A percentile compares a stretch with the other conserved stretches of the same genome.
phyloP scores from a whole-genome alignment of 1,140 invertebrate species.

The Lepidurus couesii region DNA sequence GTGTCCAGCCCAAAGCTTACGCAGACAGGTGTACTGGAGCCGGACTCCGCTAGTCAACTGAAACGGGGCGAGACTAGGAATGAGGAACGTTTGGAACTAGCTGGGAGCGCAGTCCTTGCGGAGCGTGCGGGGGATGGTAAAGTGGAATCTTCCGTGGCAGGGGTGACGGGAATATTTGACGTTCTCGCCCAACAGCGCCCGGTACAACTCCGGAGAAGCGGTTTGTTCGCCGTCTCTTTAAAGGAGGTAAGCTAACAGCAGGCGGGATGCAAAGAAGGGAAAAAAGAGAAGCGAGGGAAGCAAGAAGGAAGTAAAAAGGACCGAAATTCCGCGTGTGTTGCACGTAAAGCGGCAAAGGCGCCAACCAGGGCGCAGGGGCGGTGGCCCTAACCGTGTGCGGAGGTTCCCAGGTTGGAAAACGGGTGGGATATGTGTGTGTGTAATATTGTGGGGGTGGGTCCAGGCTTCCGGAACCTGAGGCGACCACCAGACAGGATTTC shows the following conservation, averaged over 20 bases:
- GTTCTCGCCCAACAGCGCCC: slow-evolving; percentile 6
- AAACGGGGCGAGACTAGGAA: not conserved
- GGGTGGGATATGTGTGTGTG: not conserved
- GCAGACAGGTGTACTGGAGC: not conserved
- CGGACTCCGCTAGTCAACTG: slow-evolving; percentile 3
- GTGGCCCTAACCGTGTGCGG: not conserved
- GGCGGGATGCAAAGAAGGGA: not conserved
- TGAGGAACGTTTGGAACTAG: not conserved
- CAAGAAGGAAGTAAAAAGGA: not conserved
- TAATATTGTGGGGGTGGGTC: not conserved
- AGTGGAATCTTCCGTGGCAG: not conserved
- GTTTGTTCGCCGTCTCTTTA: slow-evolving; percentile 18
- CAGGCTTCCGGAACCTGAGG: not conserved
- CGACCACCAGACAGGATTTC: not conserved
- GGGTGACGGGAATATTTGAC: slow-evolving; percentile 1
- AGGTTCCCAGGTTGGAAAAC: not conserved
- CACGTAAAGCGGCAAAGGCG: not conserved
- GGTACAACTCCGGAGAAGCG: not conserved
- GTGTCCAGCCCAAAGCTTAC: too few relatives aligned
- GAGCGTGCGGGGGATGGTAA: not conserved
- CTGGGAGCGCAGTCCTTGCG: not conserved
- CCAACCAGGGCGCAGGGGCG: slow-evolving; percentile 15
- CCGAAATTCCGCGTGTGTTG: not conserved
- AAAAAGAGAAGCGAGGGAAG: not conserved
- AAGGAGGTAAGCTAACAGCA: not conserved